Conservation (phyloP, 1,140 invertebrate genomes). For the Cyclargus thomasi region DNA sequence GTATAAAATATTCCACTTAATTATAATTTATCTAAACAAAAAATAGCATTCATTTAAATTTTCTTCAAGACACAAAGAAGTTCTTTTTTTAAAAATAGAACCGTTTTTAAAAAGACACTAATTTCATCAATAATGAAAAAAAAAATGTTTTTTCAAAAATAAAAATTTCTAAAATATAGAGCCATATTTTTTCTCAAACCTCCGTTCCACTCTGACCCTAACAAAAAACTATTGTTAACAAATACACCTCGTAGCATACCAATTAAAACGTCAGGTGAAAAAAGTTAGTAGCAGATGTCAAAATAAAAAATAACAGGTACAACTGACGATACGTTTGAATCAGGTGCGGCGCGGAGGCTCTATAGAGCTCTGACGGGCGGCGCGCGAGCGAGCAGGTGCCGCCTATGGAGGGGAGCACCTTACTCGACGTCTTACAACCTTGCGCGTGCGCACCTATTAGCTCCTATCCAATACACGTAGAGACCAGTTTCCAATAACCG, state of each 20-base stretch:
- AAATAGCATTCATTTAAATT: too few relatives aligned
- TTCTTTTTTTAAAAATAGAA: not conserved
- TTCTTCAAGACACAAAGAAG: too few relatives aligned
- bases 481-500: not conserved
- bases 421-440: slow-evolving; percentile 66
- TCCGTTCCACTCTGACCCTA: slow-evolving; percentile 5
- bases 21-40: too few relatives aligned
- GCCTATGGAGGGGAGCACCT: slow-evolving; percentile 72
- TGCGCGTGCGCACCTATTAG: slow-evolving; percentile 26
- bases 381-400: slow-evolving; percentile 63
- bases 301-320: slow-evolving; percentile 44
- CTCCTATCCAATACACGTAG: slow-evolving; percentile 7
- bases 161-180: not conserved
- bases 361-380: slow-evolving; percentile 57
- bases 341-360: slow-evolving; percentile 55
- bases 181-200: not conserved
- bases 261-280: slow-evolving; percentile 35
- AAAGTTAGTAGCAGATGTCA: slow-evolving; percentile 42
- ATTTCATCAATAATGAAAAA: not conserved
- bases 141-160: not conserved
- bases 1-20: too few relatives aligned
- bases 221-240: slow-evolving; percentile 14
- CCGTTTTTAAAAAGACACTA: too few relatives aligned
- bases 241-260: slow-evolving; percentile 19
- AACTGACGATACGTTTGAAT: slow-evolving; percentile 40